A percentile compares a stretch with the other conserved stretches of the same genome.
Evolutionary conservation across 2,888 invertebrate species (phyloP).

Genomic region (Aromia moschata): DNA sequence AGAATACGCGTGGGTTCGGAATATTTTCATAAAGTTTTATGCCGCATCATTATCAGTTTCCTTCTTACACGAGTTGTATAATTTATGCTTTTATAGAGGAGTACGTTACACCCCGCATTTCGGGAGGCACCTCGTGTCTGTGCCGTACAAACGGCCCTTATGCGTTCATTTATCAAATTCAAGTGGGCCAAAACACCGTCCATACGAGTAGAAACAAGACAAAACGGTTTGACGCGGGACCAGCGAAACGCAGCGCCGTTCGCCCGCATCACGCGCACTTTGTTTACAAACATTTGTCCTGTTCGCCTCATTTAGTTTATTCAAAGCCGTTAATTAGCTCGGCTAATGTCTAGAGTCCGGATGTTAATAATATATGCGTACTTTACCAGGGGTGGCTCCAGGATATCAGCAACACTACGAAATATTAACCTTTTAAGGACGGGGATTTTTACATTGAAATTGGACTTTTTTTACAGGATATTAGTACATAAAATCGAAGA

Average conservation of each 20-base stretch:
- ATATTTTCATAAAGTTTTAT: slow-evolving; percentile 28
- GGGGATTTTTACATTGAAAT: too few relatives aligned
- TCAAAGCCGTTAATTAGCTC: neutral
- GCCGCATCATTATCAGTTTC: slow-evolving; percentile 28
- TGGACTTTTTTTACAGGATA: too few relatives aligned
- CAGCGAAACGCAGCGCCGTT: slow-evolving; percentile 17
- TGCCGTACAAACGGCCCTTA: slow-evolving; percentile 44
- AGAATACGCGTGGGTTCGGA: slow-evolving; percentile 27
- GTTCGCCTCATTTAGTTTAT: neutral
- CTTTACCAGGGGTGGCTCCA: too few relatives aligned
- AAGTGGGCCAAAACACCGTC: slow-evolving; percentile 34
- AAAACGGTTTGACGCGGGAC: slow-evolving; percentile 30
- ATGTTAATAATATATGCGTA: neutral
- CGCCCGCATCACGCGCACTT: slow-evolving; percentile 36
- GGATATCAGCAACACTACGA: too few relatives aligned
- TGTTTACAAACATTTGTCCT: slow-evolving; percentile 21
- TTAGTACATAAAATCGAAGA: too few relatives aligned
- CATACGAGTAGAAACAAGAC: slow-evolving; percentile 36
- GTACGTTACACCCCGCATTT: slow-evolving; percentile 46
- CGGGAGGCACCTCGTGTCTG: slow-evolving; percentile 38
- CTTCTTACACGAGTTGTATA: slow-evolving; percentile 28
- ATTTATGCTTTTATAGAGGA: slow-evolving; percentile 47
- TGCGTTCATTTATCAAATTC: slow-evolving; percentile 38
- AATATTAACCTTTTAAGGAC: too few relatives aligned
- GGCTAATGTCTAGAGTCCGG: neutral